A percentile compares a stretch with the other conserved stretches of the same genome.
These are phyloP conservation scores for Heliconius hermathena DNA, from an alignment of 1,140 invertebrate genomes.

Conservation along the genomic window DNA sequence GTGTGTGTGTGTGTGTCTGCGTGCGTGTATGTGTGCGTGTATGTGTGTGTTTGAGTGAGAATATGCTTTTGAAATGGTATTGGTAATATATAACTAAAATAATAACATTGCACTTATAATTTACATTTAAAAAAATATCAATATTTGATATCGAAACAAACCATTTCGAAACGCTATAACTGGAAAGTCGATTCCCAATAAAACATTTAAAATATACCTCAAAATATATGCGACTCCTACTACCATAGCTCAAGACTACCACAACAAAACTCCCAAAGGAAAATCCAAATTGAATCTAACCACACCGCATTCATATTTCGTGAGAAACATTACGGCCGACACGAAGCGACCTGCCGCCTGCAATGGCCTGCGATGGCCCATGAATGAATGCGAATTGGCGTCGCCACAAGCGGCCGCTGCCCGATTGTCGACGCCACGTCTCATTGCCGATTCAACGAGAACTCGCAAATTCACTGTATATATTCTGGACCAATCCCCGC, in stretches of 20 bases:
- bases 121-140: no score
- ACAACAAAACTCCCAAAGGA: background rate
- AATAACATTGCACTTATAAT: no score
- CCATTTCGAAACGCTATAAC: background rate
- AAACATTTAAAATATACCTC: no score
- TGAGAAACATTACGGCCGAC: slow-evolving; percentile 58
- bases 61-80: no score
- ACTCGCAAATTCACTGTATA: slow-evolving; percentile 64
- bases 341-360: slow-evolving; percentile 26
- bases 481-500: slow-evolving; percentile 58
- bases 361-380: slow-evolving; percentile 62
- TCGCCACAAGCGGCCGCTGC: slow-evolving; percentile 69
- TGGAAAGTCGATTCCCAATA: background rate
- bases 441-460: slow-evolving; percentile 72
- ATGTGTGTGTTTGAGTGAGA: no score
- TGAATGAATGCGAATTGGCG: slow-evolving; percentile 76
- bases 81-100: no score
- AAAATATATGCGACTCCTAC: no score
- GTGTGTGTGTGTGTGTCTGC: no score
- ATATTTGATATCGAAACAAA: no score
- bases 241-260: background rate
- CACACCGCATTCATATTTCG: slow-evolving; percentile 62
- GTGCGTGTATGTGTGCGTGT: no score
- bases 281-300: slow-evolving; percentile 11
- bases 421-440: slow-evolving; percentile 72